Percentiles rank a stretch among this genome's conserved stretches.
Evolutionary conservation across 2,888 invertebrate genomes (phyloP).

Genomic region (Cosmia trapezina): DNA sequence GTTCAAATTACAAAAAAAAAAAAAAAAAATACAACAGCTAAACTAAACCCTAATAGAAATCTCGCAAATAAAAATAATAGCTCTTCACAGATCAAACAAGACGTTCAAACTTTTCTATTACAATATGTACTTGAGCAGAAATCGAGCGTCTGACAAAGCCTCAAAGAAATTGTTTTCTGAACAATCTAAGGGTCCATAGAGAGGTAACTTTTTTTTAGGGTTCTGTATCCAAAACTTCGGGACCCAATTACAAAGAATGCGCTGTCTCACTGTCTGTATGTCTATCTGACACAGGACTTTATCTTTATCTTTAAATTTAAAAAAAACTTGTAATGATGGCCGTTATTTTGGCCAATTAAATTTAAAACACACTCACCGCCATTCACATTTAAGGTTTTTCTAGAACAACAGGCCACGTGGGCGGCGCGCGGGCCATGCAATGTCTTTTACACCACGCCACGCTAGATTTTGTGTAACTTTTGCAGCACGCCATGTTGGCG

Average conservation of each 20-base stretch:
- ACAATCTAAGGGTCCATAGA: slow-evolving; percentile 37
- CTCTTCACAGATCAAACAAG: slow-evolving; percentile 40
- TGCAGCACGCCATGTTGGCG: too few species aligned
- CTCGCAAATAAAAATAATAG: slow-evolving; percentile 20
- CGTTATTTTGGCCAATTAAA: not conserved
- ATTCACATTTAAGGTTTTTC: too few species aligned
- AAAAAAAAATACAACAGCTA: slow-evolving; percentile 5
- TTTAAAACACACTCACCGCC: too few species aligned
- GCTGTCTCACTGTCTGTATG: not conserved
- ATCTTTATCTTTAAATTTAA: not conserved
- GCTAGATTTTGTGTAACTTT: too few species aligned
- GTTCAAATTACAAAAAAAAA: not conserved
- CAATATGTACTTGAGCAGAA: slow-evolving; percentile 41
- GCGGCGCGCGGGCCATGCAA: too few species aligned
- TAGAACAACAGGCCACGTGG: too few species aligned
- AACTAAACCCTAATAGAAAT: slow-evolving; percentile 14
- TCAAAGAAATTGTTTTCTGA: slow-evolving; percentile 64
- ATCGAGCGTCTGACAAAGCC: slow-evolving; percentile 57
- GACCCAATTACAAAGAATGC: not conserved
- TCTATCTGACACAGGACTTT: not conserved
- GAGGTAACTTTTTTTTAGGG: slow-evolving; percentile 48
- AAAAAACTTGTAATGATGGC: not conserved
- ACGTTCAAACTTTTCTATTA: slow-evolving; percentile 34
- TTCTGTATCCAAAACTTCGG: not conserved
- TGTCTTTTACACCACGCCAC: too few species aligned